Conservation (phyloP, 2,113 vertebrate genomes). For the Muscicapa adusta region DNA sequence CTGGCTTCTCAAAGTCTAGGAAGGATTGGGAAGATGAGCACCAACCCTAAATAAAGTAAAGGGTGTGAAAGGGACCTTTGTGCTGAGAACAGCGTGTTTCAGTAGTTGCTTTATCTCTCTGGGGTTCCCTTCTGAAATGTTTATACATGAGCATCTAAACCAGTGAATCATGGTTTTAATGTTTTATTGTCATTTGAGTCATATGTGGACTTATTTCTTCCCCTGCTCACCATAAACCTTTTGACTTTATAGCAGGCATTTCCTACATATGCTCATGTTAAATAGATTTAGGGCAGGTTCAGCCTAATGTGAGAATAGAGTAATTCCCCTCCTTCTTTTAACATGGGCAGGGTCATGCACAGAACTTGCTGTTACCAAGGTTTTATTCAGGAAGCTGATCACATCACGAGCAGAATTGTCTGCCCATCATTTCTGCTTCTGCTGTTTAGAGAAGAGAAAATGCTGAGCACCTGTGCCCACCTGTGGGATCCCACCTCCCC, state of each 20-base stretch:
- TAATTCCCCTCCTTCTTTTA: neutral
- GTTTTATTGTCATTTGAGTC: neutral
- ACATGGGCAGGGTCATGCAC: neutral
- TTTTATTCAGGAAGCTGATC: neutral
- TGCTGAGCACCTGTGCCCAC: neutral
- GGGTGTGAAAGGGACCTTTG: neutral
- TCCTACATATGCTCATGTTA: neutral
- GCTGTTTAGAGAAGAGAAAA: neutral
- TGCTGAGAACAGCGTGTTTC: neutral
- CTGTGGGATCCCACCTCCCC: neutral
- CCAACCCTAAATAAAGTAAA: neutral
- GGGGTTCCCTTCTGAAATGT: neutral
- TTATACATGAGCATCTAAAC: neutral
- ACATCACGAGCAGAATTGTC: rapidly evolving
- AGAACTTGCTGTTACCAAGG: neutral
- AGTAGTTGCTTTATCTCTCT: neutral
- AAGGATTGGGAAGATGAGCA: neutral
- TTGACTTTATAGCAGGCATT: neutral
- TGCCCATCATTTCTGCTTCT: neutral
- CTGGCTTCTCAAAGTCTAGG: neutral
- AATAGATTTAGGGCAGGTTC: neutral
- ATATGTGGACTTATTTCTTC: neutral
- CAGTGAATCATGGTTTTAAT: neutral
- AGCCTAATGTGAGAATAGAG: neutral
- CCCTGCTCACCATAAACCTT: neutral